Base-by-base conservation (phyloP, 1,140 invertebrate species). In the Anastatus disparis region DNA sequence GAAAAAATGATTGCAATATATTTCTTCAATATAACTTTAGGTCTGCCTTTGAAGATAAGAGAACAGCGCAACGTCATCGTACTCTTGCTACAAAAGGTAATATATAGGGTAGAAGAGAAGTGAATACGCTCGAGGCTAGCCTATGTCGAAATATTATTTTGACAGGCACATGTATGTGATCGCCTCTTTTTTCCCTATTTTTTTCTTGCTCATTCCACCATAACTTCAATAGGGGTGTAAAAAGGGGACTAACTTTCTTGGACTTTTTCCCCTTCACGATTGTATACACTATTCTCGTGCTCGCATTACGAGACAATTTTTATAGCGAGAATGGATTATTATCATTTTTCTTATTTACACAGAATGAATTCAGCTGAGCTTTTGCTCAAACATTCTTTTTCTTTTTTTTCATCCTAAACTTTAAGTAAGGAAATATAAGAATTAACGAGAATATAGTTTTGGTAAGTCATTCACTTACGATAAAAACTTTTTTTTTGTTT, bases 311-410 rank as follows among this genome's bases (percentile, higher is more conserved):
- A 15, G 24, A 53, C 64, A 59, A 72, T 63, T 72, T 68, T 64
- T 68, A 27, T 67, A 61, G 6, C n/a, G 40, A 29, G 38, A 62
- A 58, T 68, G 71, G 59, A 67, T 72, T 68, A 61, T 68, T 61
- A 58, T 61, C 66, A 61, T 68, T 58, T 59, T 61, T 61, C 35
- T 48, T 55, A 50, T 52, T 42, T 53, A 27, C 50, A 26, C 35
- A 27, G 56, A 22, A 44, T 24, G 56, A 59, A 59, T 59, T 27
- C 35, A 31, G 22, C 12, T 3, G 2, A 59, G 26, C 38, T 24
- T 13, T 40, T 44, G 2, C 10, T 2, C 38, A n/a, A 59, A 42
- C 56, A 38, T 40, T 44, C n/a, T 46, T 44, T 46, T 46, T 26
- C 40, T 61, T 35, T 27, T 12, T 55, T 55, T 55, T 35, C 31